Conservation (phyloP, 2,888 invertebrate species). For the Melinaea marsaeus region DNA sequence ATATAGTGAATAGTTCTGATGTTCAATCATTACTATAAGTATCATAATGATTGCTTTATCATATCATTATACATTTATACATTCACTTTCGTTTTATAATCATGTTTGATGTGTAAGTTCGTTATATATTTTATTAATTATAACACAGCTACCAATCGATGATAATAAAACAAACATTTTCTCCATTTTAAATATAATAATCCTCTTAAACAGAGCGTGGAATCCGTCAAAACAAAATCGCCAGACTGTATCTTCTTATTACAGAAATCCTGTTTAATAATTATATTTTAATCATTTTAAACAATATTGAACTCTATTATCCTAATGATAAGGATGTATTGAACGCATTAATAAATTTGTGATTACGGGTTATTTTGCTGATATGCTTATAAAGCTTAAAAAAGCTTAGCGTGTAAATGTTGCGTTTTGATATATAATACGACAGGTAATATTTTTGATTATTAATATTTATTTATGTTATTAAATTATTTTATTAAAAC, state of each 20-base stretch:
- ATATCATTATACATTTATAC: not conserved
- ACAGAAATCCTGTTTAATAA: slow-evolving; percentile 57
- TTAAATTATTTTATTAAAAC: not conserved
- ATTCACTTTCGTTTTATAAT: slow-evolving; percentile 14
- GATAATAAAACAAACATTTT: slow-evolving; percentile 23
- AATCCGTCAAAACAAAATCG: slow-evolving; percentile 57
- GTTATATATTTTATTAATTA: slow-evolving; percentile 4
- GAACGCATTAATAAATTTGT: slow-evolving; percentile 3
- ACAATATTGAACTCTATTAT: slow-evolving; percentile 23
- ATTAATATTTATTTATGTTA: not conserved
- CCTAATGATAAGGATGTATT: not conserved
- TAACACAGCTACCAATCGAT: slow-evolving; percentile 27
- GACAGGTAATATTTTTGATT: slow-evolving; percentile 4
- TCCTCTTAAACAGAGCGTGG: slow-evolving; percentile 47
- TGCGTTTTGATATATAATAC: slow-evolving; percentile 16
- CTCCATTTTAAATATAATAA: slow-evolving; percentile 38
- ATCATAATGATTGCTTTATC: too few species aligned
- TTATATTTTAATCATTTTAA: not conserved
- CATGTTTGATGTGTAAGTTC: slow-evolving; percentile 6
- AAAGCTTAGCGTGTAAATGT: slow-evolving; percentile 22
- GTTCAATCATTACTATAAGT: too few species aligned
- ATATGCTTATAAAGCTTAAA: slow-evolving; percentile 15
- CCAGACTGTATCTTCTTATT: slow-evolving; percentile 40
- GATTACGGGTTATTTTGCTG: slow-evolving; percentile 16
- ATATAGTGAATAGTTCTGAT: too few species aligned